Base-by-base conservation (phyloP, 2,888 invertebrate species). In the Syrista parreyssii region DNA sequence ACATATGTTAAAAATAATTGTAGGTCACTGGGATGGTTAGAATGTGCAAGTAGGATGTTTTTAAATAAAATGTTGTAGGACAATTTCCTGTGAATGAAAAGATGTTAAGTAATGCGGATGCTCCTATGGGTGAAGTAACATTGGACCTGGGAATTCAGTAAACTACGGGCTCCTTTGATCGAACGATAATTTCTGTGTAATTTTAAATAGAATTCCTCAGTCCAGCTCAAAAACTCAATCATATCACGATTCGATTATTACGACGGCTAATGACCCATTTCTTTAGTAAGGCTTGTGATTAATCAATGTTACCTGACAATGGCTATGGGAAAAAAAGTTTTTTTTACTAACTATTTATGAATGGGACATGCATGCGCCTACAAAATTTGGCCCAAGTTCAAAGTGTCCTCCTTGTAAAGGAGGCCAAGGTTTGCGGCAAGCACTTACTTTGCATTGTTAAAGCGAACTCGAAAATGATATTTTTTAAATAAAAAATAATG, bases 391-490 rank as follows among this genome's bases (percentile, higher is more conserved):
- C 82, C 68, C 30, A 76, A 68, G 82, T 82, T 84, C 82, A 84
- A 82, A 81, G 75, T 73, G 76, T 76, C 79, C 76, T 78, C 74
- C 74, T 76, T 69, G 76, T 77, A 73, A 82, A 80, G 75, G 76
- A 78, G 81, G 81, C 82, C 83, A 84, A 83, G 83, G 82, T 83
- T 79, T 75, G 68, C 78, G 76, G 76, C 79, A 81, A 82, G 78
- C 72, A 81, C 81, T 79, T 75, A 74, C 75, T 80, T 80, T 73
- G 77, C 80, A 75, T 78, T 80, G 76, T 55, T 55, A 55, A 23
- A 55, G 23, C 23, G 23, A 55, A 55, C 55, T 75, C 69, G 74
- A 75, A 77, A 75, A 74, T 74, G 69, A 32, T 33, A 36, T 15
- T 74, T 77, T 77, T 77, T 71, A 74, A 68, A 74, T 77, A 74